Conservation (phyloP, 2,113 vertebrate genomes). For the Silurus asotus region DNA sequence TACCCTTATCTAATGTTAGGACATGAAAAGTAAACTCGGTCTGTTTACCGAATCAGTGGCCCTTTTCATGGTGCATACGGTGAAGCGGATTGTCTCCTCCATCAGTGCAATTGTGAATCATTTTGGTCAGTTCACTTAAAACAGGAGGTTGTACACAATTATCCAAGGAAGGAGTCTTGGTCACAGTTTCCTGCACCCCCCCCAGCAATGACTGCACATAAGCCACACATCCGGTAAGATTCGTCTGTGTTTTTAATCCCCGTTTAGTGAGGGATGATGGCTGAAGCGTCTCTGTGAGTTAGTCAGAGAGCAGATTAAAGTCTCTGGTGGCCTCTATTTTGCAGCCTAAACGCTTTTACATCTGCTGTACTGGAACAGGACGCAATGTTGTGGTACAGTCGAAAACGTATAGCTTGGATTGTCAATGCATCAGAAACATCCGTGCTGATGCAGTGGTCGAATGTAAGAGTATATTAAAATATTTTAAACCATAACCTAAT, state of each 20-base stretch:
- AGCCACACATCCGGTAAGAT: slow-evolving; percentile 30
- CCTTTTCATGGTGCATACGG: background rate
- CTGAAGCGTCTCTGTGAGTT: slow-evolving; percentile 17
- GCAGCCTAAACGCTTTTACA: slow-evolving; percentile 19
- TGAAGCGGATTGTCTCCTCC: background rate
- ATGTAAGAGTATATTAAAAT: background rate
- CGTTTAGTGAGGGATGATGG: slow-evolving; percentile 40
- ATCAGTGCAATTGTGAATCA: background rate
- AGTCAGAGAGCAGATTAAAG: slow-evolving; percentile 42
- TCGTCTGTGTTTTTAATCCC: slow-evolving; percentile 40
- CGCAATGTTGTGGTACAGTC: background rate
- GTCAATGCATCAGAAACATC: background rate
- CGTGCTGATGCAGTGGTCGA: background rate
- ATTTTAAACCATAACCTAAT: background rate
- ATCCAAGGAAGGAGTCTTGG: slow-evolving; percentile 22
- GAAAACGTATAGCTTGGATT: background rate
- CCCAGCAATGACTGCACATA: background rate
- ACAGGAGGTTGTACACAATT: background rate
- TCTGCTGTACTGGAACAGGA: slow-evolving; percentile 14
- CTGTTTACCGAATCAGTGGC: background rate
- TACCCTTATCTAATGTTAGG: background rate
- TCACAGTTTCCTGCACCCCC: slow-evolving; percentile 7
- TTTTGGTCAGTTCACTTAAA: background rate
- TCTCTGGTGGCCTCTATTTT: slow-evolving; percentile 33
- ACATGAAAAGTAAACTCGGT: background rate